Percentiles rank a stretch among this genome's conserved stretches.
Conservation (phyloP, 2,888 invertebrate genomes). For the Drosophila formosana region DNA sequence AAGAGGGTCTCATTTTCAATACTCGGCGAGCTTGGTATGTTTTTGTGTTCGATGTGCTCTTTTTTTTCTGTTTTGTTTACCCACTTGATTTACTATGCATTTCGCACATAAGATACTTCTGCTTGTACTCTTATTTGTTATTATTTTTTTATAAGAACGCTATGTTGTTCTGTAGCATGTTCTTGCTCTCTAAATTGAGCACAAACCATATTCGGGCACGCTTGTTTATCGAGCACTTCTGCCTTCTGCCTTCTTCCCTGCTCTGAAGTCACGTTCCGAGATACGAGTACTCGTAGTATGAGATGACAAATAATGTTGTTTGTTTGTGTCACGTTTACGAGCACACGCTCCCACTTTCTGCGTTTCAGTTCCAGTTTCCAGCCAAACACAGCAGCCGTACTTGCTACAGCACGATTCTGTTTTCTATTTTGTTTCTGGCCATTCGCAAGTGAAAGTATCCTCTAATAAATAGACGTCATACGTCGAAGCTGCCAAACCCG, state of each 20-base stretch:
- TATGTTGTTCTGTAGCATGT: not conserved
- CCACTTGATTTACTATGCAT: constrained; percentile 53
- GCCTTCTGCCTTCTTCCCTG: not conserved
- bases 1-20: constrained; percentile 9
- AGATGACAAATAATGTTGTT: constrained; percentile 71
- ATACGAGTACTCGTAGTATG: constrained; percentile 4
- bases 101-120: constrained; percentile 22
- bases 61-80: constrained; percentile 17
- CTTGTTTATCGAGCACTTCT: constrained; percentile 50
- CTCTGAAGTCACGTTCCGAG: constrained; percentile 31
- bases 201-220: constrained; percentile 63
- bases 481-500: not conserved
- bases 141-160: constrained; percentile 1
- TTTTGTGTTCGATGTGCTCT: constrained; percentile 18
- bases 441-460: constrained; percentile 75
- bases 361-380: constrained; percentile 12
- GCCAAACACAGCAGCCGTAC: constrained; percentile 9
- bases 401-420: constrained; percentile 53
- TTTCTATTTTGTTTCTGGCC: constrained; percentile 75
- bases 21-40: constrained; percentile 12
- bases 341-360: constrained; percentile 54
- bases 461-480: constrained; percentile 4
- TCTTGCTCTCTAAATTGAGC: constrained; percentile 54
- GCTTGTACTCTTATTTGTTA: constrained; percentile 1
- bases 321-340: constrained; percentile 73